Evolutionary conservation across 2,797 vertebrate genomes (phyloP).

Genomic region (Phaenicophaeus curvirostris): DNA sequence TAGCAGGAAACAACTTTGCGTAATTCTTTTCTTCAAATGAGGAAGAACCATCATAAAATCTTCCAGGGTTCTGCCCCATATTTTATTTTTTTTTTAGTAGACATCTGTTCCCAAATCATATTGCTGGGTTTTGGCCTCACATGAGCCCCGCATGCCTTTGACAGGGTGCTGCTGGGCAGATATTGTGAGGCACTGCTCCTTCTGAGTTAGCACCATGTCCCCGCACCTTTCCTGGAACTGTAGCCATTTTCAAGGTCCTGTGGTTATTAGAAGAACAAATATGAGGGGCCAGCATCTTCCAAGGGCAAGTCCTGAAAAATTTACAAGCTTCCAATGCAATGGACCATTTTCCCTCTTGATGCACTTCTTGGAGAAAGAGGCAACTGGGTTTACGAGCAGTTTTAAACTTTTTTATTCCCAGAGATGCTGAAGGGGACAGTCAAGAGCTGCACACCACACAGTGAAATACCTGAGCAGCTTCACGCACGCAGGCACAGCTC

Average conservation of each 20-base stretch:
- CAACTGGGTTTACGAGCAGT: not conserved
- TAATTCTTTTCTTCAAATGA: not conserved
- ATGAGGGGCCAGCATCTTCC: not conserved
- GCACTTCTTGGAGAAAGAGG: not conserved
- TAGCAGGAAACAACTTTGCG: not conserved
- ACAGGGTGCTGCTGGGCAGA: not conserved
- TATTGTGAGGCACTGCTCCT: accelerated
- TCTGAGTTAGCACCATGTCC: accelerated
- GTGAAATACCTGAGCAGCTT: not conserved
- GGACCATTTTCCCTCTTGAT: not conserved
- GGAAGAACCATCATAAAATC: accelerated
- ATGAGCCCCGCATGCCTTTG: accelerated
- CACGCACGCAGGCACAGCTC: not conserved
- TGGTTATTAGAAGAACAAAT: not conserved
- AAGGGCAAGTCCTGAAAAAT: not conserved
- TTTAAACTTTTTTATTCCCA: not conserved
- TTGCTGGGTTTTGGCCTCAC: not conserved
- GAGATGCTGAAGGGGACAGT: not conserved
- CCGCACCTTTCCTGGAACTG: not conserved
- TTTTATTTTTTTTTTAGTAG: not conserved
- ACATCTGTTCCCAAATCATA: not conserved
- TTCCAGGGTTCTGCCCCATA: not conserved
- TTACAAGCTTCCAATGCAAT: not conserved
- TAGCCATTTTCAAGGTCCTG: not conserved
- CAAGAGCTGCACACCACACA: not conserved